Conservation (phyloP, 2,888 invertebrate genomes). For the Drosophila fulvimacula region DNA sequence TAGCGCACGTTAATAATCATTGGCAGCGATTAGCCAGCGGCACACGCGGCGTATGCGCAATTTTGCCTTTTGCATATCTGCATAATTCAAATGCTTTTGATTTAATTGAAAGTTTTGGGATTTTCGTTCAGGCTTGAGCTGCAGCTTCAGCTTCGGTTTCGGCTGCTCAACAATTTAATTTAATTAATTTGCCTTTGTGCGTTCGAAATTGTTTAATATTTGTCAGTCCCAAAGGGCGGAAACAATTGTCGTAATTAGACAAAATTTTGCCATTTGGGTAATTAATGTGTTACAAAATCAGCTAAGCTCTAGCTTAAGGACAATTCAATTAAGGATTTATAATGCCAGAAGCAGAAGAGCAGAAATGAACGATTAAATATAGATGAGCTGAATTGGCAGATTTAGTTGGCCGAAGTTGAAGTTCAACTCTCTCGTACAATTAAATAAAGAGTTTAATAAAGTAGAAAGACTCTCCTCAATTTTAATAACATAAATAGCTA, state of each 20-base stretch:
- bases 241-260: constrained; percentile 38
- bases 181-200: constrained; percentile 15
- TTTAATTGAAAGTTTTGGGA: constrained; percentile 12
- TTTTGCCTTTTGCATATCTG: constrained; percentile 11
- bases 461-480: too few species aligned
- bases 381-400: background rate
- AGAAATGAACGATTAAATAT: background rate
- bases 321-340: background rate
- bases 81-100: constrained; percentile 21
- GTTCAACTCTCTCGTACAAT: too few species aligned
- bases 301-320: background rate
- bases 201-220: background rate
- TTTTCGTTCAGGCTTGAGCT: background rate
- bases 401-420: background rate
- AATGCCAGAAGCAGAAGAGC: background rate
- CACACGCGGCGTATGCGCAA: constrained; percentile 34
- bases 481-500: too few species aligned
- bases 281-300: constrained; percentile 37
- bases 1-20: constrained; percentile 7
- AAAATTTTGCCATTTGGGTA: constrained; percentile 38
- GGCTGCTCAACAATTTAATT: constrained; percentile 1
- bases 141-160: too few species aligned
- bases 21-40: constrained; percentile 26
- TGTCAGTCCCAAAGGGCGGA: background rate
- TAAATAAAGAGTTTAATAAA: too few species aligned